These are phyloP conservation scores for Caenorhabditis tropicalis DNA, from an alignment of 1,140 invertebrate species.

Conservation along the genomic window DNA sequence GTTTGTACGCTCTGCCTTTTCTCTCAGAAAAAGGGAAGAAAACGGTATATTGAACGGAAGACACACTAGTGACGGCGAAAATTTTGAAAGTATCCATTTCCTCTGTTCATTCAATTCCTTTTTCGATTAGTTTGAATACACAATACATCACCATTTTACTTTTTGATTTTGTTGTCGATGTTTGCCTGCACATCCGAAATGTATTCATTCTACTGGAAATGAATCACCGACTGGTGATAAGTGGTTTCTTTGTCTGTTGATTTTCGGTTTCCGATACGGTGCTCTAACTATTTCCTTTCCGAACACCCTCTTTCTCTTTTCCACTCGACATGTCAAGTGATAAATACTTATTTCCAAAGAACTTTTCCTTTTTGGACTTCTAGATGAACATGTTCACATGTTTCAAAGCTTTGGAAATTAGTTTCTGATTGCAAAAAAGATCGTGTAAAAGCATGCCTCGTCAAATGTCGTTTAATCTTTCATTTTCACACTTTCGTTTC, in stretches of 20 bases:
- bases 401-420: not conserved
- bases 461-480: not conserved
- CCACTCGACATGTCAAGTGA: constrained; percentile 6
- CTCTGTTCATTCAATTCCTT: not conserved
- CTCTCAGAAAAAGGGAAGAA: not conserved
- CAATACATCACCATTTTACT: not conserved
- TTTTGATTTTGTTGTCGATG: not conserved
- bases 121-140: too few species aligned
- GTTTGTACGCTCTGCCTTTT: constrained; percentile 22
- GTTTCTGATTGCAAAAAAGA: too few species aligned
- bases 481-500: constrained; percentile 9
- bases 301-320: not conserved
- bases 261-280: constrained; percentile 1
- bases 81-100: not conserved
- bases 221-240: not conserved
- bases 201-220: not conserved
- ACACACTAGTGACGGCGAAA: not conserved
- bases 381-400: not conserved
- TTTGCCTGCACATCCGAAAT: too few species aligned
- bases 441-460: too few species aligned
- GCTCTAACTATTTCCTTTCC: not conserved
- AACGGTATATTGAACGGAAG: not conserved
- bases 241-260: not conserved
- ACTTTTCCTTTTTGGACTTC: not conserved
- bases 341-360: constrained; percentile 15